Base-by-base conservation (phyloP, 2,113 vertebrate species). In the Anolis carolinensis region DNA sequence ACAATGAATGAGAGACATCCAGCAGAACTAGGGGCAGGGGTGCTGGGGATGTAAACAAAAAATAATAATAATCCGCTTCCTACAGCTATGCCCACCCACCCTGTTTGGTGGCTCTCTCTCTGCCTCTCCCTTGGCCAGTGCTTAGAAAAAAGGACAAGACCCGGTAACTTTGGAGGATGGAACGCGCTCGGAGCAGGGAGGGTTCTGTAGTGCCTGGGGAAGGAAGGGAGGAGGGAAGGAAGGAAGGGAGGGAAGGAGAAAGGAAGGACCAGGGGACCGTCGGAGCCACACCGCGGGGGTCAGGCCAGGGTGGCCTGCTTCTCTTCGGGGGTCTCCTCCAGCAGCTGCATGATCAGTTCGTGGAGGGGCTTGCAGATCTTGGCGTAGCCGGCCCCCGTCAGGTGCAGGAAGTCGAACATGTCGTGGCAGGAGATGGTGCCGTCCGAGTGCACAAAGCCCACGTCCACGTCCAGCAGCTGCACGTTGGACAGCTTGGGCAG, bases 351-450 rank as follows among this genome's bases (percentile, higher is more conserved):
- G 95, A 99, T 97, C 95, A 99, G 97, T 97, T 99, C 98, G 9
- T 97, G 97, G 93, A 99, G 97, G 87, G 98, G 97, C 86, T 98
- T 98, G 91, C 98, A 97, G 80, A 99, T 89, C 87, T 95, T 95
- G 62, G 97, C 95, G 80, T 99, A 99, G 72, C 97, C 99, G 14
- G 96, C 90, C 27, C 97, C 95, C 0, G 98, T 99, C 94, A 99
- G 97, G 96, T 99, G 98, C 92, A 99, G 98, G 96, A 98, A 99
- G 94, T 99, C 98, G 70, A 99, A 99, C 98, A 99, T 99, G 95
- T 98, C 98, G 88, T 97, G 97, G 89, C 95, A 96, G 72, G 97
- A 97, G 95, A 99, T 97, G 95, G 97, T 96, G 92, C 98, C 98
- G 1, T 99, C 98, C 0, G 98, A 98, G 95, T 99, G 98, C 95